Percentiles rank a stretch among this genome's conserved stretches.
These are phyloP conservation scores for Mesochorus sp. DNA, from an alignment of 2,888 invertebrate genomes.

Conservation along the genomic window DNA sequence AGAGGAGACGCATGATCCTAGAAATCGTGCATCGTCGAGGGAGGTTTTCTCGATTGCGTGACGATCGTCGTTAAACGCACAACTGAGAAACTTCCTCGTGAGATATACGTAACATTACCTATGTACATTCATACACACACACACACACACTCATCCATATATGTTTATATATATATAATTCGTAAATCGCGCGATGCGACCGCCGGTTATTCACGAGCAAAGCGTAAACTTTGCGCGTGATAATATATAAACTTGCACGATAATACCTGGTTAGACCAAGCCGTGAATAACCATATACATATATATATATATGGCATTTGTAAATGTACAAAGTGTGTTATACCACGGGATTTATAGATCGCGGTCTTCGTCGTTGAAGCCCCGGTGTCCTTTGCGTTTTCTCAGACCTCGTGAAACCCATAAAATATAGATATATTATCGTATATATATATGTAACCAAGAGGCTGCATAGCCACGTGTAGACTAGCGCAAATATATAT, in stretches of 20 bases:
- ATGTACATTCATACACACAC: not conserved
- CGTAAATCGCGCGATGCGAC: not conserved
- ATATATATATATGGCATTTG: slow-evolving; percentile 46
- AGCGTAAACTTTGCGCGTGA: slow-evolving; percentile 39
- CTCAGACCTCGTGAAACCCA: not conserved
- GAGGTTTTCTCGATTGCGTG: slow-evolving; percentile 58
- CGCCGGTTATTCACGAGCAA: slow-evolving; percentile 42
- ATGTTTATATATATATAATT: not conserved
- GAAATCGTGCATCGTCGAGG: slow-evolving; percentile 26
- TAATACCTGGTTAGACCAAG: not conserved
- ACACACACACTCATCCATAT: not conserved
- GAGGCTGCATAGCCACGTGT: not conserved
- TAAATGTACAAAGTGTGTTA: slow-evolving; percentile 60
- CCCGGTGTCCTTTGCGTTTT: slow-evolving; percentile 37
- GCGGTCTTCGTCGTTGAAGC: slow-evolving; percentile 39
- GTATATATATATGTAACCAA: not conserved
- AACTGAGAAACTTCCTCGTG: slow-evolving; percentile 52
- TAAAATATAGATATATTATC: slow-evolving; percentile 4
- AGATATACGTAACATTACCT: slow-evolving; percentile 32
- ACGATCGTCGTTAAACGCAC: slow-evolving; percentile 62
- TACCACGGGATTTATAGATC: slow-evolving; percentile 57
- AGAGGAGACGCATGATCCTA: slow-evolving; percentile 18
- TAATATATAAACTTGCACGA: slow-evolving; percentile 18
- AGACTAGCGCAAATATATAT: not conserved
- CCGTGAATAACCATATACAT: no score